These are phyloP conservation scores for Oreochromis tanganicae DNA, from an alignment of 2,113 vertebrate genomes.

Conservation along the genomic window DNA sequence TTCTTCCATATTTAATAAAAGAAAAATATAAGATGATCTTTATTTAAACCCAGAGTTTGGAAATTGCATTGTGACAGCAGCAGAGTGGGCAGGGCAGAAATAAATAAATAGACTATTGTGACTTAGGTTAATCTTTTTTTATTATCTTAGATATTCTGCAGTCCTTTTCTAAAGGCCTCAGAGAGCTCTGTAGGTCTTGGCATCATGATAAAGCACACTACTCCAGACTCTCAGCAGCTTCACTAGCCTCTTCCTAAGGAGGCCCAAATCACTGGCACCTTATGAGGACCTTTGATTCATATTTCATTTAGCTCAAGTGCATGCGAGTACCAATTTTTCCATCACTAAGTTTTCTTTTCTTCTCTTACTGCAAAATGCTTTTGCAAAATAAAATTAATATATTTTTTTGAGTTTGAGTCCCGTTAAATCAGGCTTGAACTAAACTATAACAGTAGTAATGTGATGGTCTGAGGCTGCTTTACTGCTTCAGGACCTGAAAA, in stretches of 20 bases:
- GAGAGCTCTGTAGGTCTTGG: background rate
- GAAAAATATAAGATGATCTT: background rate
- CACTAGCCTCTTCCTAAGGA: background rate
- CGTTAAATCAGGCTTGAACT: background rate
- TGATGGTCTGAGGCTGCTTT: background rate
- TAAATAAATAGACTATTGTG: background rate
- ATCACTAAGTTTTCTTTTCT: background rate
- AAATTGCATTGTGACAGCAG: background rate
- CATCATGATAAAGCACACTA: background rate
- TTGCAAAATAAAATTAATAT: background rate
- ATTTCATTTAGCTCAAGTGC: background rate
- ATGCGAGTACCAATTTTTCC: background rate
- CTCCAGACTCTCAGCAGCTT: background rate
- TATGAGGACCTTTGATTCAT: background rate
- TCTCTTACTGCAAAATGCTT: background rate
- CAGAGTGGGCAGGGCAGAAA: background rate
- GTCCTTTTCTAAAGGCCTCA: background rate
- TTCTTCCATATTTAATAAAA: no score
- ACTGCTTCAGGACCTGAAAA: background rate
- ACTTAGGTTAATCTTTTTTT: background rate
- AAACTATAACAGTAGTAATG: background rate
- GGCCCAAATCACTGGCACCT: background rate
- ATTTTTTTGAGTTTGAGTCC: background rate
- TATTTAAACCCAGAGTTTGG: background rate
- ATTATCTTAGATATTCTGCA: background rate